Evolutionary conservation across 2,797 vertebrate genomes (phyloP).

Genomic region (Liparis tanakae): DNA sequence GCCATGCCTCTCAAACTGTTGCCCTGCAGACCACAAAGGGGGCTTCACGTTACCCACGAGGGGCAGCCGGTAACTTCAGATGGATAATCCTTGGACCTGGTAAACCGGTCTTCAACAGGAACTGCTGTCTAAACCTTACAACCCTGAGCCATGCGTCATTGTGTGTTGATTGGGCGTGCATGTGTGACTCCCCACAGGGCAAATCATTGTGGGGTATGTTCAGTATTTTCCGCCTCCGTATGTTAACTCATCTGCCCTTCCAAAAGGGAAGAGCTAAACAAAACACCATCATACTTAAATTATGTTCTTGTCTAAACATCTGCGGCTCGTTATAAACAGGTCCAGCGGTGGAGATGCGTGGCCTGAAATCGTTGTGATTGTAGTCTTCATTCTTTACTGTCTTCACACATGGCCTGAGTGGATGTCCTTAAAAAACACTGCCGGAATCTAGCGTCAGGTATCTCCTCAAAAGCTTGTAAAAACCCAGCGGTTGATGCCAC

Average conservation of each 20-base stretch:
- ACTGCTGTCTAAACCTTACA: slow-evolving; percentile 74
- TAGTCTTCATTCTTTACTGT: slow-evolving; percentile 23
- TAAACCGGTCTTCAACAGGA: slow-evolving; percentile 84
- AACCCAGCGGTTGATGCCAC: slow-evolving; percentile 41
- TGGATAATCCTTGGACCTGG: slow-evolving; percentile 84
- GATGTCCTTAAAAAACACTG: slow-evolving; percentile 29
- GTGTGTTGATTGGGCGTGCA: slow-evolving; percentile 74
- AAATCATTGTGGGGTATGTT: slow-evolving; percentile 62
- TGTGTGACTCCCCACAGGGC: slow-evolving; percentile 66
- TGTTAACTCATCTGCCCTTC: slow-evolving; percentile 47
- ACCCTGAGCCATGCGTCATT: slow-evolving; percentile 70
- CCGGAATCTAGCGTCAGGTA: slow-evolving; percentile 26
- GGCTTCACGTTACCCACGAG: slow-evolving; percentile 78
- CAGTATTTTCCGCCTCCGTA: slow-evolving; percentile 49
- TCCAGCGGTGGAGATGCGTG: slow-evolving; percentile 40
- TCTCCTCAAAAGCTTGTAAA: slow-evolving; percentile 39
- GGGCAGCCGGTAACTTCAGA: slow-evolving; percentile 82
- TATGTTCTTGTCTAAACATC: slow-evolving; percentile 35
- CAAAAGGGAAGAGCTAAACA: neutral
- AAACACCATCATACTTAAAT: slow-evolving; percentile 7
- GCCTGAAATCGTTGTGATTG: slow-evolving; percentile 22
- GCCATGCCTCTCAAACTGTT: slow-evolving; percentile 67
- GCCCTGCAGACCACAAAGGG: slow-evolving; percentile 72
- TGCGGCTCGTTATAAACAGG: slow-evolving; percentile 45
- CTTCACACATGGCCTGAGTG: slow-evolving; percentile 6